Evolutionary conservation across 2,113 vertebrate species (phyloP).

Genomic region (Callospermophilus lateralis): DNA sequence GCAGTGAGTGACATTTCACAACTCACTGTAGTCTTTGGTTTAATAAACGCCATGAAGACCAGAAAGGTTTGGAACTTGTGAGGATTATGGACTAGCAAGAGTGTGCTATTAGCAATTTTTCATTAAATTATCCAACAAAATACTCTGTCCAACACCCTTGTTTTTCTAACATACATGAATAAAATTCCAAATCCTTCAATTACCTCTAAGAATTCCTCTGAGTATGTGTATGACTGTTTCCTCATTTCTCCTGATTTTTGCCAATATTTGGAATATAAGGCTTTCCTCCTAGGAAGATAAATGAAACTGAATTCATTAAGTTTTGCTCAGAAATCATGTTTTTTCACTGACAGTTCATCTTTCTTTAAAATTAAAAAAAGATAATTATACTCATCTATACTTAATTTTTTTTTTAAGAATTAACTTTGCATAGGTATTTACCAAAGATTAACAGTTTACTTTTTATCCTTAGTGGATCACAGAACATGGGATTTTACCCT

Average conservation of each 20-base stretch:
- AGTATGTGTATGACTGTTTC: background rate
- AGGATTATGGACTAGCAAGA: background rate
- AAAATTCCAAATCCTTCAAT: background rate
- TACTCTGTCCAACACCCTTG: background rate
- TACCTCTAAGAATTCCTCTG: background rate
- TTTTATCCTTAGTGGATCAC: constrained; percentile 27
- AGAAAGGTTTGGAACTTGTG: background rate
- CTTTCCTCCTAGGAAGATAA: constrained; percentile 60
- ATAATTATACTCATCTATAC: background rate
- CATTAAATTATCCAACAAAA: background rate
- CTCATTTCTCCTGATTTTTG: constrained; percentile 11
- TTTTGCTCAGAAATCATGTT: background rate
- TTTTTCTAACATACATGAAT: background rate
- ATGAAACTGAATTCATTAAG: constrained; percentile 55
- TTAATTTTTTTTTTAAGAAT: constrained; percentile 45
- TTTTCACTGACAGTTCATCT: constrained; percentile 12
- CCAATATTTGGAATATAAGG: background rate
- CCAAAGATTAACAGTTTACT: constrained; percentile 3
- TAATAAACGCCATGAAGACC: background rate
- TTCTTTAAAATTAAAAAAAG: constrained; percentile 39
- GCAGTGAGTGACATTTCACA: background rate
- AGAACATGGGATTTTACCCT: background rate
- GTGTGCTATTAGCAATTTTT: background rate
- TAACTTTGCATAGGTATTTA: constrained; percentile 38
- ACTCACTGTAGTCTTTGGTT: background rate